Base-by-base conservation (phyloP, 2,797 vertebrate species). In the Sebastes melanostomus region DNA sequence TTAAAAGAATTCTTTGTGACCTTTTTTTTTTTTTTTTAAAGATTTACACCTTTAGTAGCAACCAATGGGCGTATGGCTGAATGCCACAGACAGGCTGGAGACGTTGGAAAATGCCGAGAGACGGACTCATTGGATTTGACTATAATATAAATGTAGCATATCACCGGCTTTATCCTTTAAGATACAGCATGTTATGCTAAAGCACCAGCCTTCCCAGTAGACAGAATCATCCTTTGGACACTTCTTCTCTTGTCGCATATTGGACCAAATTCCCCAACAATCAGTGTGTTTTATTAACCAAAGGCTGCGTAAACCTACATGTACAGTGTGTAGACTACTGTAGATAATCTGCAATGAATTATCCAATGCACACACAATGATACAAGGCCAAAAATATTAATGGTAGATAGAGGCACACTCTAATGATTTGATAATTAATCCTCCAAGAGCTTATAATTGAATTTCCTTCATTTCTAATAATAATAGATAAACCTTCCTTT, bases 401-500 rank as follows among this genome's bases (percentile, higher is more conserved):
- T 14, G 5, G 14, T 14, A 62, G 54, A 73, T 56, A 20, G 12
- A 63, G 4, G 2, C 55, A 2, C 50, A 32, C n/a, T 32, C 38
- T 69, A 56, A 82, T 80, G 34, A 68, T 36, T 3, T 61, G 16
- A 55, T 67, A 76, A 70, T 81, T 42, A 77, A 74, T 77, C 36
- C 71, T 72, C 22, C 42, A 42, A 61, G 22, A 63, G 27, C 12
- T 50, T 61, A 3, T 72, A 34, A 80, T 72, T 68, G 13, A 73
- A 73, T 84, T 85, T 75, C 9, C 20, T 70, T 78, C 14, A 81
- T 78, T 81, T 68, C 32, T 38, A 65, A 73, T 32, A 38, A 59
- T 59, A 67, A 46, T 11, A 81, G 62, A 77, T 88, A 78, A 78
- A 55, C 16, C 34, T 8, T 77, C 8, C n/a, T 79, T 70, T 84